phyloP scores from a whole-genome alignment of 2,113 vertebrate genomes.

The Neomonachus schauinslandi region DNA sequence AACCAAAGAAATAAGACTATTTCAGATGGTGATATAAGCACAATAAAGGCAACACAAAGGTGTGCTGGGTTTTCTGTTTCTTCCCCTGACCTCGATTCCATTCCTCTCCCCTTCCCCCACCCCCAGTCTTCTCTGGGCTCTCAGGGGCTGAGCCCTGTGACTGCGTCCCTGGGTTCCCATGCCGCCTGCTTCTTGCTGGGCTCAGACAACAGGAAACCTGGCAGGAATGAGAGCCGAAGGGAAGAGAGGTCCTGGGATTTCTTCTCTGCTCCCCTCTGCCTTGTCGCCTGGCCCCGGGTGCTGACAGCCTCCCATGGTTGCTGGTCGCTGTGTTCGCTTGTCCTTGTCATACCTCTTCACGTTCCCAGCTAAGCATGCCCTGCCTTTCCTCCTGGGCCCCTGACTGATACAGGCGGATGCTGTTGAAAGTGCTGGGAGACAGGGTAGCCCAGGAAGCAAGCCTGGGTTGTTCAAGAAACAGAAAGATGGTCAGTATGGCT shows the following conservation, averaged over 20 bases:
- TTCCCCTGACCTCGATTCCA: accelerated
- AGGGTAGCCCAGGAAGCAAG: accelerated
- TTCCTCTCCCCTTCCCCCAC: not conserved
- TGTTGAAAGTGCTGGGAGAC: not conserved
- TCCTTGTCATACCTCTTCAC: not conserved
- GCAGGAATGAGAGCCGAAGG: not conserved
- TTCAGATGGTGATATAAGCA: not conserved
- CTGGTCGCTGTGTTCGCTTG: not conserved
- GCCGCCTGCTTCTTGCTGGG: not conserved
- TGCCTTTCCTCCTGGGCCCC: not conserved
- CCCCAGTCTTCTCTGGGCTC: not conserved
- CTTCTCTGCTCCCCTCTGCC: not conserved
- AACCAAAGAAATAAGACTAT: not conserved
- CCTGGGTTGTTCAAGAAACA: not conserved
- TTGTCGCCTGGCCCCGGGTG: not conserved
- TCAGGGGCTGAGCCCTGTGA: not conserved
- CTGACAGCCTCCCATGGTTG: not conserved
- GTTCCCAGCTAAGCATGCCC: not conserved
- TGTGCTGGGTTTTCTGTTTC: not conserved
- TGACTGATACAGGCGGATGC: not conserved
- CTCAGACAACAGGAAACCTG: not conserved
- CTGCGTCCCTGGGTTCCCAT: not conserved
- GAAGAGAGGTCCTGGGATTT: not conserved
- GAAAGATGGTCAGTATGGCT: not conserved
- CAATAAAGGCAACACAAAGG: not conserved